These are phyloP conservation scores for Hippopotamyrus pictus DNA, from an alignment of 2,797 vertebrate genomes.

Conservation along the genomic window DNA sequence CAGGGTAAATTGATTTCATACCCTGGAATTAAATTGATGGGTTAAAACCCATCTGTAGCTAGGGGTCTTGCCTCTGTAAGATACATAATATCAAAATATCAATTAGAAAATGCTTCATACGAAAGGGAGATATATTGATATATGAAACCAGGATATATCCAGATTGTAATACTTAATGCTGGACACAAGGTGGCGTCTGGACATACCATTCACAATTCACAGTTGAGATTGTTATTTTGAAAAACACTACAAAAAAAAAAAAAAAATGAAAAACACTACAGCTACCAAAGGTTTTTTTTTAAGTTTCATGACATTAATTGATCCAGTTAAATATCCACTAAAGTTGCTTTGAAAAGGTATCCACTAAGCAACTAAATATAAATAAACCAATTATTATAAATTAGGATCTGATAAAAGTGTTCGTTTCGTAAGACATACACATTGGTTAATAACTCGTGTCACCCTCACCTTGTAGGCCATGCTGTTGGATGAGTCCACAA, in stretches of 20 bases:
- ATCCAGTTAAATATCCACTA: neutral
- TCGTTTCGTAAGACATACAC: neutral
- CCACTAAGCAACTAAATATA: neutral
- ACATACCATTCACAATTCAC: neutral
- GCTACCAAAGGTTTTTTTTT: neutral
- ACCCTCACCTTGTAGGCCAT: constrained; percentile 81
- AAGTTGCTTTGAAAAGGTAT: neutral
- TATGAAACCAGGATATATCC: neutral
- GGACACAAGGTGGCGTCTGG: neutral
- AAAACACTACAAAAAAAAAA: neutral
- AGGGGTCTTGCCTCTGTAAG: neutral
- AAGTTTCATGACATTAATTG: neutral
- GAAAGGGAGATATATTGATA: neutral
- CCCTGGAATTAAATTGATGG: neutral
- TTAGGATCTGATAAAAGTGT: neutral
- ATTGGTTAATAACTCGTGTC: neutral
- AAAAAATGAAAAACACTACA: neutral
- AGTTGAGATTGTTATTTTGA: neutral
- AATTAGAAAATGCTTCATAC: neutral
- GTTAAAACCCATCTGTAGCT: neutral
- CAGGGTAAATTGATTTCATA: neutral
- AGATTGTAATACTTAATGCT: neutral
- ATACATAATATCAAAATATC: neutral
- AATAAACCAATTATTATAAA: neutral
- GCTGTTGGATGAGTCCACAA: constrained; percentile 96